phyloP scores from a whole-genome alignment of 2,888 invertebrate species.

The Tinea pellionella region DNA sequence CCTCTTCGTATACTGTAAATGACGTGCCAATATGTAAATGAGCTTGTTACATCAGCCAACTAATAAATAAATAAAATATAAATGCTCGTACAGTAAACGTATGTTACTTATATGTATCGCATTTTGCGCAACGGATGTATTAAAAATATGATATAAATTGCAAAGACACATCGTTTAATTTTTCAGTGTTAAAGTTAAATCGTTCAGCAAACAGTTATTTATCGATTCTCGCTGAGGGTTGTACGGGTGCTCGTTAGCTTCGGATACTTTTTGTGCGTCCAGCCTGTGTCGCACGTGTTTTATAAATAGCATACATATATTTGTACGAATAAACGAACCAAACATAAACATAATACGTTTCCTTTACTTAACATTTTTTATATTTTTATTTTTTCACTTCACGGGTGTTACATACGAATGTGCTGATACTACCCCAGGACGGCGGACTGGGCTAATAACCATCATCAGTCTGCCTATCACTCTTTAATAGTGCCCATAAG shows the following conservation, averaged over 20 bases:
- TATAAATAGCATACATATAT: neutral
- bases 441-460: too few relatives aligned
- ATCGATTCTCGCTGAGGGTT: conserved; percentile 32
- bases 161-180: conserved; percentile 41
- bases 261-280: conserved; percentile 4
- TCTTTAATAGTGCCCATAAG: too few relatives aligned
- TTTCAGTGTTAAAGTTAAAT: conserved; percentile 46
- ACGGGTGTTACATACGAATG: too few relatives aligned
- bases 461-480: too few relatives aligned
- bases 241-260: conserved; percentile 32
- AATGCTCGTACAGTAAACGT: conserved; percentile 25
- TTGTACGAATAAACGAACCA: neutral
- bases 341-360: neutral
- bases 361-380: neutral
- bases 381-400: too few relatives aligned
- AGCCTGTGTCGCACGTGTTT: conserved; percentile 5
- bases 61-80: too few relatives aligned
- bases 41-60: too few relatives aligned
- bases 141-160: conserved; percentile 32
- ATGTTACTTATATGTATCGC: conserved; percentile 25
- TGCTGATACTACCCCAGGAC: too few relatives aligned
- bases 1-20: too few relatives aligned
- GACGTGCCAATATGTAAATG: too few relatives aligned
- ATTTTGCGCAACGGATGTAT: conserved; percentile 18
- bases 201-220: conserved; percentile 38